These are phyloP conservation scores for Pyrocoelia pectoralis DNA, from an alignment of 2,888 invertebrate genomes.

Conservation along the genomic window DNA sequence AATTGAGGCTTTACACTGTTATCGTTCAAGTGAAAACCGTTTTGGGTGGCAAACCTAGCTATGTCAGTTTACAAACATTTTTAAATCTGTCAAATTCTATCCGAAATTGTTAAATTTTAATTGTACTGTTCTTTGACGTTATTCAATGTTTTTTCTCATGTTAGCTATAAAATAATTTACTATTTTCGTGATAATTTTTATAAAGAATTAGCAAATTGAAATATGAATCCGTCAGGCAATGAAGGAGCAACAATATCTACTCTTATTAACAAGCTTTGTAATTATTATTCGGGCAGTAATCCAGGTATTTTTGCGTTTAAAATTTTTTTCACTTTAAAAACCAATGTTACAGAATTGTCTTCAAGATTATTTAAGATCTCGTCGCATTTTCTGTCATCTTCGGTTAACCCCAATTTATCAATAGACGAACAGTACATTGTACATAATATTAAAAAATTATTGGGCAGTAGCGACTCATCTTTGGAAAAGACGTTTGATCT, in stretches of 20 bases:
- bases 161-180: too few relatives aligned
- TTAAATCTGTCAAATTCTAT: slow-evolving; percentile 22
- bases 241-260: slow-evolving; percentile 36
- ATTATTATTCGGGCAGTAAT: slow-evolving; percentile 52
- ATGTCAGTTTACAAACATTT: slow-evolving; percentile 26
- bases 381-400: slow-evolving; percentile 46
- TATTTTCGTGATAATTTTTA: background rate
- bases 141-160: too few relatives aligned
- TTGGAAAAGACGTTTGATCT: slow-evolving; percentile 53
- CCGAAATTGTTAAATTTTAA: slow-evolving; percentile 13
- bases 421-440: slow-evolving; percentile 48
- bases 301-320: slow-evolving; percentile 32
- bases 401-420: slow-evolving; percentile 46
- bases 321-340: slow-evolving; percentile 7
- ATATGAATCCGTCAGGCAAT: slow-evolving; percentile 38
- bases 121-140: too few relatives aligned
- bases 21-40: too few relatives aligned
- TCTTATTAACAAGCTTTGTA: slow-evolving; percentile 51
- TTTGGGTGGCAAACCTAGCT: too few relatives aligned
- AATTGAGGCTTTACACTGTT: too few relatives aligned
- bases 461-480: slow-evolving; percentile 37
- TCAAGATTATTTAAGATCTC: slow-evolving; percentile 48
- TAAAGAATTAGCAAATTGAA: background rate
- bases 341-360: slow-evolving; percentile 44
- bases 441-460: slow-evolving; percentile 40